phyloP scores from a whole-genome alignment of 2,888 invertebrate species.

The Sinodicranocentrus sp. region DNA sequence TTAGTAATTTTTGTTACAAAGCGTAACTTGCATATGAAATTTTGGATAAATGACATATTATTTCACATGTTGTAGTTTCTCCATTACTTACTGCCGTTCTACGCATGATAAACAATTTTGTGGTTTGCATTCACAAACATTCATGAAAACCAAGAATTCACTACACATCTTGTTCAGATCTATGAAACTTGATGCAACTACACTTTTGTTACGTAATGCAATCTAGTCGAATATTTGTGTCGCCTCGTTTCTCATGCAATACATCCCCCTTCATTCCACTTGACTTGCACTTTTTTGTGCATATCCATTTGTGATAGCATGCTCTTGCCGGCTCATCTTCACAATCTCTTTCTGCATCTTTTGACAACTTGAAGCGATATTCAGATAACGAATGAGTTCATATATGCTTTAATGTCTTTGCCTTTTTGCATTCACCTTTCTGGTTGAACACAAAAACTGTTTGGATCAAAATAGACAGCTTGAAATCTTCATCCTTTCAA shows the following conservation, averaged over 20 bases:
- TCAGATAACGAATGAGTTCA: neutral
- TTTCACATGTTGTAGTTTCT: too few species aligned
- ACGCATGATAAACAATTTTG: neutral
- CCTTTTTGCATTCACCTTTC: too few species aligned
- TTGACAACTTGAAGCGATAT: neutral
- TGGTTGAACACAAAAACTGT: neutral
- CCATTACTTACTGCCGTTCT: too few species aligned
- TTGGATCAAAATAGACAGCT: slow-evolving; percentile 8
- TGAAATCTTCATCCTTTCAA: slow-evolving; percentile 7
- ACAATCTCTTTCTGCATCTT: neutral
- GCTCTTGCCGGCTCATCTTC: neutral
- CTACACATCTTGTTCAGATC: neutral
- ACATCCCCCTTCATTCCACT: neutral
- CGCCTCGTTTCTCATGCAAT: neutral
- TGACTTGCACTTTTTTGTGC: slow-evolving; percentile 1
- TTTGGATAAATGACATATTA: too few species aligned
- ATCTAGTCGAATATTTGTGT: neutral
- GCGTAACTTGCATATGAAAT: too few species aligned
- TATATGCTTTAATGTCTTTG: too few species aligned
- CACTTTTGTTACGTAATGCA: slow-evolving; percentile 1
- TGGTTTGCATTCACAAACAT: neutral
- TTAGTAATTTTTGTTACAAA: too few species aligned
- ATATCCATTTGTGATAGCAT: neutral
- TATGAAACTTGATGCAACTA: neutral
- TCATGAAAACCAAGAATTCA: neutral